Evolutionary conservation across 2,113 vertebrate genomes (phyloP).

Genomic region (Istiophorus platypterus): DNA sequence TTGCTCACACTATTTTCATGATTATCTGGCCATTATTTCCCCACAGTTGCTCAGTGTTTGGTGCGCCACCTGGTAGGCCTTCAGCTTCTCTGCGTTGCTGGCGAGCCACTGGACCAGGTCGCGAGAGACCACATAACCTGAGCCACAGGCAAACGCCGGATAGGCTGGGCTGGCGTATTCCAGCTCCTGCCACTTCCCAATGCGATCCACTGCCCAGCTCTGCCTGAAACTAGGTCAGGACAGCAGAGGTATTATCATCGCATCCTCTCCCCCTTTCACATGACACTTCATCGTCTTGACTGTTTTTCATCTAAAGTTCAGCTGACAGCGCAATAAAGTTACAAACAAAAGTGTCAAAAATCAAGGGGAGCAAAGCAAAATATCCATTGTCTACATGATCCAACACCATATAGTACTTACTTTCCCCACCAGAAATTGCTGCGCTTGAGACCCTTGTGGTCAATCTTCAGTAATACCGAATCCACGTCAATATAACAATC

Average conservation of each 20-base stretch:
- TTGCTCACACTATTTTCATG: not conserved
- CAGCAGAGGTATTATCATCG: constrained; percentile 37
- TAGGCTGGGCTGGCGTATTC: constrained; percentile 96
- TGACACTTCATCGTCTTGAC: constrained; percentile 4
- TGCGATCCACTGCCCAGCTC: constrained; percentile 97
- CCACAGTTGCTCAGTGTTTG: not conserved
- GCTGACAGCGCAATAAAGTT: constrained; percentile 14
- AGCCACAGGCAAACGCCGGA: constrained; percentile 96
- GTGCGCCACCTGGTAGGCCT: constrained; percentile 93
- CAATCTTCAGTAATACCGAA: constrained; percentile 90
- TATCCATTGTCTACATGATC: not conserved
- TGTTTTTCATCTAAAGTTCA: not conserved
- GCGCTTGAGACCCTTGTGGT: constrained; percentile 86
- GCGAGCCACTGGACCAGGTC: constrained; percentile 96
- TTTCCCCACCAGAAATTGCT: constrained; percentile 98
- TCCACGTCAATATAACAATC: constrained; percentile 97
- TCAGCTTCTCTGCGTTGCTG: constrained; percentile 89
- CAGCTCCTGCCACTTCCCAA: constrained; percentile 98
- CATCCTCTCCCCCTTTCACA: constrained; percentile 7
- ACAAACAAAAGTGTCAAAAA: constrained; percentile 20
- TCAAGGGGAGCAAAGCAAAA: constrained; percentile 3
- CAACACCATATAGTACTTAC: constrained; percentile 83
- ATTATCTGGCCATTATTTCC: not conserved
- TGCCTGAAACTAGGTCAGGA: constrained; percentile 92
- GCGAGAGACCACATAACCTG: constrained; percentile 93